Percentiles rank a stretch among this genome's conserved stretches.
Evolutionary conservation across 2,797 vertebrate species (phyloP).

Genomic region (Amblyraja radiata): DNA sequence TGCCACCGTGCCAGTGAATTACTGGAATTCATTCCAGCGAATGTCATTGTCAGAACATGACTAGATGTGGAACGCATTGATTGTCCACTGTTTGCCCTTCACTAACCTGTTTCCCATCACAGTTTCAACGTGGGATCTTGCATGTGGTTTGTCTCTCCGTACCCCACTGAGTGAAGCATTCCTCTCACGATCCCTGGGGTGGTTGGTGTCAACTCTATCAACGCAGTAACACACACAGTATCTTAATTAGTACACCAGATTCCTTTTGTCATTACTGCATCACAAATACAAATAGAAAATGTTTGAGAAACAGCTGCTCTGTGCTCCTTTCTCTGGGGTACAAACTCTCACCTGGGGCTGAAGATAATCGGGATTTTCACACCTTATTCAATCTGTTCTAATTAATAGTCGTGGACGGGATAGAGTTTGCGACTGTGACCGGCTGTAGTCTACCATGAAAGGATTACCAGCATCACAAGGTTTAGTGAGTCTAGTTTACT

Average conservation of each 20-base stretch:
- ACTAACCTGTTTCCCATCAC: too few relatives aligned
- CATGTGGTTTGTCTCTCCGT: too few relatives aligned
- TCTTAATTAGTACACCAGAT: slow-evolving; percentile 26
- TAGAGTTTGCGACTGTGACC: slow-evolving; percentile 61
- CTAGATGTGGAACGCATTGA: neutral
- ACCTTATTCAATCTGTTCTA: slow-evolving; percentile 79
- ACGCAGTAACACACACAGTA: slow-evolving; percentile 8
- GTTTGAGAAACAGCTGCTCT: slow-evolving; percentile 21
- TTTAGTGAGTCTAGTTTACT: too few relatives aligned
- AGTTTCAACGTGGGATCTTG: neutral
- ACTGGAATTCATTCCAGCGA: neutral
- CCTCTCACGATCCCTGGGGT: neutral
- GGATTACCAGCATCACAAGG: neutral
- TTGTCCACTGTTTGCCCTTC: neutral
- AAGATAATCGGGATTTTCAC: slow-evolving; percentile 72
- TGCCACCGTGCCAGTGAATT: too few relatives aligned
- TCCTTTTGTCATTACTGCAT: slow-evolving; percentile 18
- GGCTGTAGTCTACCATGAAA: neutral
- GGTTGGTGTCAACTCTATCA: slow-evolving; percentile 10
- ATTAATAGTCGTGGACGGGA: slow-evolving; percentile 73
- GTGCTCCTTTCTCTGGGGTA: neutral
- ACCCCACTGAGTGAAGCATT: neutral
- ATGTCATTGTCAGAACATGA: too few relatives aligned
- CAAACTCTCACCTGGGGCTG: neutral
- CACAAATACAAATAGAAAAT: slow-evolving; percentile 16